A percentile compares a stretch with the other conserved stretches of the same genome.
Conservation (phyloP, 2,113 vertebrate genomes). For the Lethenteron reissneri region DNA sequence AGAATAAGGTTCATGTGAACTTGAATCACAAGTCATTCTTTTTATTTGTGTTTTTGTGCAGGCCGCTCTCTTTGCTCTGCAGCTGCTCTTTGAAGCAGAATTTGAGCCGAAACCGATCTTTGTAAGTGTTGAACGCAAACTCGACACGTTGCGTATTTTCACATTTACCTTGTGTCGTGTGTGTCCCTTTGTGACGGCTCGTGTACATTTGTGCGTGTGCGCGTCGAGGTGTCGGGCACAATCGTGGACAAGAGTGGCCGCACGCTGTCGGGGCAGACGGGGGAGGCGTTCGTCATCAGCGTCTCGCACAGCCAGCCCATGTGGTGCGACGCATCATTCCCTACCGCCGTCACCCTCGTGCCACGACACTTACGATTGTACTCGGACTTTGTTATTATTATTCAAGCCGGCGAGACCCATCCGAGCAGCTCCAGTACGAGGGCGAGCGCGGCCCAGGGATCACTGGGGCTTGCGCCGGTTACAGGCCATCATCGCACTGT, state of each 20-base stretch:
- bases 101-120: slow-evolving; percentile 52
- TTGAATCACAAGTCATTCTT: too few relatives aligned
- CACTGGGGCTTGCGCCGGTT: too few relatives aligned
- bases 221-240: slow-evolving; percentile 70
- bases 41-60: slow-evolving; percentile 17
- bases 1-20: too few relatives aligned
- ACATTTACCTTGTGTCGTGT: background rate
- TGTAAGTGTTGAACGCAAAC: slow-evolving; percentile 29
- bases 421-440: background rate
- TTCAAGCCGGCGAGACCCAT: background rate
- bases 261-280: slow-evolving; percentile 83
- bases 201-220: background rate
- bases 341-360: too few relatives aligned
- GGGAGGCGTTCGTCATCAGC: slow-evolving; percentile 81
- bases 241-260: slow-evolving; percentile 87
- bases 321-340: slow-evolving; percentile 31
- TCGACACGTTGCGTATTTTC: background rate
- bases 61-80: slow-evolving; percentile 83
- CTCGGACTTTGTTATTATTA: slow-evolving; percentile 7
- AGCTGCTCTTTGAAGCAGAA: slow-evolving; percentile 45
- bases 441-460: too few relatives aligned
- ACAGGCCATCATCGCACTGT: too few relatives aligned
- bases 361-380: too few relatives aligned
- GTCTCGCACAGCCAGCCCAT: slow-evolving; percentile 54
- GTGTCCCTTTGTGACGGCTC: too few relatives aligned